Evolutionary conservation across 2,797 vertebrate species (phyloP).

Genomic region (Harpagifer antarcticus): DNA sequence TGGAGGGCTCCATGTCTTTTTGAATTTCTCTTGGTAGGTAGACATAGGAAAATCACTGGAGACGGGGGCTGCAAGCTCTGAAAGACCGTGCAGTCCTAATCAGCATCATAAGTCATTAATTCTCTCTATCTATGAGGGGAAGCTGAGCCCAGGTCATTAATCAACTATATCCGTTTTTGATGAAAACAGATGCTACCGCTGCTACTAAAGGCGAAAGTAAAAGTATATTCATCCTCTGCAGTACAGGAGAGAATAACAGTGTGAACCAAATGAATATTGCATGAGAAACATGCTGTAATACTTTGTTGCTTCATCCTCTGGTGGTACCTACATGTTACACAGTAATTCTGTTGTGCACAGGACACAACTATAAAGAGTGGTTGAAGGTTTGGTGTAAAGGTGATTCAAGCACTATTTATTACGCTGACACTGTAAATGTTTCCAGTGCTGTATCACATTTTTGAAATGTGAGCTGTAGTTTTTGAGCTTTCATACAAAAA

Average conservation of each 20-base stretch:
- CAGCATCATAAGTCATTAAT: constrained; percentile 42
- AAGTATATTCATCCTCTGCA: too few species aligned
- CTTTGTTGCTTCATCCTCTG: neutral
- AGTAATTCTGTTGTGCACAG: neutral
- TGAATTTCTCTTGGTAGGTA: constrained; percentile 27
- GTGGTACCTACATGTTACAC: neutral
- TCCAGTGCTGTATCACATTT: constrained; percentile 28
- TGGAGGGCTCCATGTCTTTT: constrained; percentile 47
- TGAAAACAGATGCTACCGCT: constrained; percentile 44
- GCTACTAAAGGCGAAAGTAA: neutral
- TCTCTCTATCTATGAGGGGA: constrained; percentile 20
- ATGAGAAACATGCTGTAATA: constrained; percentile 1
- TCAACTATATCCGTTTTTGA: constrained; percentile 35
- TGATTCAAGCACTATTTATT: constrained; percentile 2
- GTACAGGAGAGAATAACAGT: neutral
- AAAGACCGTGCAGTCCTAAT: constrained; percentile 1
- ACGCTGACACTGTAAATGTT: neutral
- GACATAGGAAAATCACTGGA: constrained; percentile 4
- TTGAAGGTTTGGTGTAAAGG: neutral
- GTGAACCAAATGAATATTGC: neutral
- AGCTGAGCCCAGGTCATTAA: constrained; percentile 23
- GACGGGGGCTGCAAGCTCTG: constrained; percentile 18
- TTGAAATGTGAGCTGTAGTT: constrained; percentile 16
- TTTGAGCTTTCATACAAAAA: too few species aligned
- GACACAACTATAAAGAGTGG: too few species aligned